phyloP scores from a whole-genome alignment of 1,140 invertebrate genomes.

The Cydia fagiglandana region DNA sequence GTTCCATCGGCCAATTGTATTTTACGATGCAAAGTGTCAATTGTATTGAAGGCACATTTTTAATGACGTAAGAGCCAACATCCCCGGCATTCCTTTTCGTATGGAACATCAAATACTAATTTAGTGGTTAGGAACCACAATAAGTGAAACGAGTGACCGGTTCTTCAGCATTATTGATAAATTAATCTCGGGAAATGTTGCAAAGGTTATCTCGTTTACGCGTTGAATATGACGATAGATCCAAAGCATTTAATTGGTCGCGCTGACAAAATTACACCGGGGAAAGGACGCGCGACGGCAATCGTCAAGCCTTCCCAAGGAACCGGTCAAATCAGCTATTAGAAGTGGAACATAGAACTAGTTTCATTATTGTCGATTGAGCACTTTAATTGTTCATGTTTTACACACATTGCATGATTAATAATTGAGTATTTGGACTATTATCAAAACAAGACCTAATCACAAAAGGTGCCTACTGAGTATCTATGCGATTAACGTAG shows the following conservation, averaged over 20 bases:
- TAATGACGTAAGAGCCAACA: neutral
- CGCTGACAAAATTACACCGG: constrained; percentile 13
- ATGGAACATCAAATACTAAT: neutral
- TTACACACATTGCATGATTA: neutral
- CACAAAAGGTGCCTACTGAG: constrained; percentile 1
- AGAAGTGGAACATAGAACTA: neutral
- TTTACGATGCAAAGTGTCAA: no score
- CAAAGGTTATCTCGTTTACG: constrained; percentile 31
- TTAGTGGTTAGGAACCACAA: constrained; percentile 11
- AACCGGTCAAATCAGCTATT: constrained; percentile 7
- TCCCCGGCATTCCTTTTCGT: neutral
- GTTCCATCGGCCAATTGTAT: no score
- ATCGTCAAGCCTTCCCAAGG: neutral
- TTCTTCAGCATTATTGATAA: constrained; percentile 30
- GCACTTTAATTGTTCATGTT: constrained; percentile 5
- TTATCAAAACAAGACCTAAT: neutral
- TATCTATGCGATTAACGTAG: constrained; percentile 42
- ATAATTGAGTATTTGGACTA: neutral
- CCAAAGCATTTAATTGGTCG: constrained; percentile 17
- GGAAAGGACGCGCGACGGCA: neutral
- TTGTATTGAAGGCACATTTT: no score
- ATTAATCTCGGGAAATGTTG: constrained; percentile 32
- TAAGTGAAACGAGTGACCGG: constrained; percentile 5
- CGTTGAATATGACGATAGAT: constrained; percentile 9
- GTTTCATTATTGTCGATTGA: constrained; percentile 1